A percentile compares a stretch with the other conserved stretches of the same genome.
These are phyloP conservation scores for Penaeus japonicus DNA, from an alignment of 1,140 invertebrate genomes.

Conservation along the genomic window DNA sequence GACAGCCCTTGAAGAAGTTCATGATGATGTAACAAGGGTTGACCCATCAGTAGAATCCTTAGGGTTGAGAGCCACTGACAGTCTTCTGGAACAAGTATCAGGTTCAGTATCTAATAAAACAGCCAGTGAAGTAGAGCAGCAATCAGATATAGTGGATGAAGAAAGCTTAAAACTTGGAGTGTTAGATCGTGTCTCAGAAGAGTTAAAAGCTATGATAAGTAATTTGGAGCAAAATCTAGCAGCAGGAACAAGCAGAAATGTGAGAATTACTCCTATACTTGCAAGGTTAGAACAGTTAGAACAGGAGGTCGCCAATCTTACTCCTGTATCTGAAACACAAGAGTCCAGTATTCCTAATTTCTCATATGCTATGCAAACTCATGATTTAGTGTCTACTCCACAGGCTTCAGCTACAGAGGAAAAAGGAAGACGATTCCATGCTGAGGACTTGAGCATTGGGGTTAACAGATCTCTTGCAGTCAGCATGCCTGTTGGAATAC, in stretches of 20 bases:
- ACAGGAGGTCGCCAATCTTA: slow-evolving; percentile 29
- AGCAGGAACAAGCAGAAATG: slow-evolving; percentile 24
- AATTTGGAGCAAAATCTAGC: slow-evolving; percentile 18
- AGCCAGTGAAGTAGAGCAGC: neutral
- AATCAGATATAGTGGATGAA: neutral
- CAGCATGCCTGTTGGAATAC: slow-evolving; percentile 45
- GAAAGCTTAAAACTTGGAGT: neutral
- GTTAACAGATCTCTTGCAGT: neutral
- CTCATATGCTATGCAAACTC: slow-evolving; percentile 13
- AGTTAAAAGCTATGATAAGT: slow-evolving; percentile 29
- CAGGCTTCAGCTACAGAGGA: slow-evolving; percentile 29
- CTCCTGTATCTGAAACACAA: neutral
- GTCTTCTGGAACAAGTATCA: no score
- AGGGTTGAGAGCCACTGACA: no score
- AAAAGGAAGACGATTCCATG: neutral
- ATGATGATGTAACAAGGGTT: no score
- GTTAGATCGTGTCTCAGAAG: slow-evolving; percentile 35
- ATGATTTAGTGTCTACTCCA: slow-evolving; percentile 43
- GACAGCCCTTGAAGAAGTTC: no score
- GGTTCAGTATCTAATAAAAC: neutral
- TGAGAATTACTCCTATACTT: slow-evolving; percentile 24
- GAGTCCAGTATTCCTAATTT: slow-evolving; percentile 40
- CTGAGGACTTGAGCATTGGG: neutral
- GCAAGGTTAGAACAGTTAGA: slow-evolving; percentile 36
- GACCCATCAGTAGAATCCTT: no score